A percentile compares a stretch with the other conserved stretches of the same genome.
These are phyloP conservation scores for Oscheius sp. DNA, from an alignment of 2,888 invertebrate species.

Conservation along the genomic window DNA sequence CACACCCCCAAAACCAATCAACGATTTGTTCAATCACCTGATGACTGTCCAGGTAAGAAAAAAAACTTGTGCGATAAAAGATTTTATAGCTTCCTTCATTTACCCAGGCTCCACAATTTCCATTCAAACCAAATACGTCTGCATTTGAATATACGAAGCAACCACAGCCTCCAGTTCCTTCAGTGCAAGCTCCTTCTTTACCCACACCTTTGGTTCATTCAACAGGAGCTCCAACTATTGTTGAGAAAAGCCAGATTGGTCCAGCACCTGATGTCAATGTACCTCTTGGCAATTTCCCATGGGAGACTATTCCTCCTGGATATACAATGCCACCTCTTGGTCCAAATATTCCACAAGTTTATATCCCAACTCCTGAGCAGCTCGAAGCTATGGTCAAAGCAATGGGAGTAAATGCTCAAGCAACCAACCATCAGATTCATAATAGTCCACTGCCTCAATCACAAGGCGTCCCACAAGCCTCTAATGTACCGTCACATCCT, in stretches of 20 bases:
- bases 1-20: not conserved
- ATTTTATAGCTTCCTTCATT: not conserved
- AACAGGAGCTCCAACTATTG: conserved; percentile 15
- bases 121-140: not conserved
- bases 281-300: conserved; percentile 15
- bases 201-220: not conserved
- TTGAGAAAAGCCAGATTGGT: conserved; percentile 15
- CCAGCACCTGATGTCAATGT: conserved; percentile 10
- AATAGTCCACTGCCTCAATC: not conserved
- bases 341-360: not conserved
- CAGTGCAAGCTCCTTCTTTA: not conserved
- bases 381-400: conserved; percentile 9
- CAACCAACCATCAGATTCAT: conserved; percentile 12
- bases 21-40: conserved; percentile 17
- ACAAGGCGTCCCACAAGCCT: not conserved
- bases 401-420: not conserved
- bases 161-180: not conserved
- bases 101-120: conserved; percentile 24
- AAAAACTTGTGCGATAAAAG: not conserved
- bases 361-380: conserved; percentile 4
- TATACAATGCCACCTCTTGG: not conserved
- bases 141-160: not conserved
- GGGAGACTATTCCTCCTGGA: conserved; percentile 17
- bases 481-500: not conserved
- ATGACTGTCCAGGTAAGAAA: conserved; percentile 11